Conservation (phyloP, 2,797 vertebrate species). For the Alfaro cultratus region DNA sequence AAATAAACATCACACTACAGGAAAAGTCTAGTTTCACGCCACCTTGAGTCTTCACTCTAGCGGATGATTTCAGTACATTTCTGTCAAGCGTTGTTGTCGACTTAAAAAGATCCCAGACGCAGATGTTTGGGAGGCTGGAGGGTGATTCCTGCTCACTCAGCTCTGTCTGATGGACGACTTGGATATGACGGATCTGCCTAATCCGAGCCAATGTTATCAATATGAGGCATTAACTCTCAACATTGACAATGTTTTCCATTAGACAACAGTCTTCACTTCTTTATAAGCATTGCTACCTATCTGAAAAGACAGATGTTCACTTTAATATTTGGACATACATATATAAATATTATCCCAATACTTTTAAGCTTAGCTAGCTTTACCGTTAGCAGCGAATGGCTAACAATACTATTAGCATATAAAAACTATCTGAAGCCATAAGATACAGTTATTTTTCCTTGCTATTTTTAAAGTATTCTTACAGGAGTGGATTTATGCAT, state of each 20-base stretch:
- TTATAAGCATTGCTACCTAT: not conserved
- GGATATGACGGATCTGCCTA: conserved; percentile 34
- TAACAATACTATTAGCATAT: conserved; percentile 17
- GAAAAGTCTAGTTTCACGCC: not conserved
- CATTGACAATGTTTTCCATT: not conserved
- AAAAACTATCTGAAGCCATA: conserved; percentile 4
- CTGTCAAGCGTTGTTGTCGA: conserved; percentile 47
- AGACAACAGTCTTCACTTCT: not conserved
- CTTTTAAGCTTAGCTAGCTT: conserved; percentile 35
- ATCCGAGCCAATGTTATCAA: conserved; percentile 7
- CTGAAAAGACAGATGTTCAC: not conserved
- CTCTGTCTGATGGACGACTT: conserved; percentile 29
- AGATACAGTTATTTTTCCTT: not conserved
- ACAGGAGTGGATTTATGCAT: not conserved
- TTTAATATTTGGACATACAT: not conserved
- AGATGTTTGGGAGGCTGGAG: conserved; percentile 49
- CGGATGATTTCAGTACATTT: not conserved
- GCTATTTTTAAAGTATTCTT: not conserved
- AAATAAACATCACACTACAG: not conserved
- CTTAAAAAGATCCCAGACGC: conserved; percentile 52
- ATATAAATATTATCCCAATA: conserved; percentile 5
- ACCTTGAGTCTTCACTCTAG: not conserved
- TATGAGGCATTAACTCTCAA: conserved; percentile 1
- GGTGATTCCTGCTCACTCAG: conserved; percentile 14
- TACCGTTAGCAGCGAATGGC: conserved; percentile 30